These are phyloP conservation scores for Trematocara unimaculatum DNA, from an alignment of 2,113 vertebrate genomes.

Conservation along the genomic window DNA sequence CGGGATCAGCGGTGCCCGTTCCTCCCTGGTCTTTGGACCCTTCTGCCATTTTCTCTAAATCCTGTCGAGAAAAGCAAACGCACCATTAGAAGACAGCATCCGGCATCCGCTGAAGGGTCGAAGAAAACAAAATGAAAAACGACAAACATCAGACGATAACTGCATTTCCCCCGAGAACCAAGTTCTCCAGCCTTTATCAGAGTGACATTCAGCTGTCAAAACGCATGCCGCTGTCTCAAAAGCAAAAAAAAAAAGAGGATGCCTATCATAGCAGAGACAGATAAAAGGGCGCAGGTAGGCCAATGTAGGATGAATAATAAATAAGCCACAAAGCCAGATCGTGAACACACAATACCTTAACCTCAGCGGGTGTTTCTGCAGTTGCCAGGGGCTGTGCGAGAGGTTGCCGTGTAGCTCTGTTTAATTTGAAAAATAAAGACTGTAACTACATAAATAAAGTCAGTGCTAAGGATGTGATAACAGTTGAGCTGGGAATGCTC, in stretches of 20 bases:
- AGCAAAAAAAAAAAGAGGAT: background rate
- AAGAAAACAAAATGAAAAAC: background rate
- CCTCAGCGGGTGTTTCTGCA: background rate
- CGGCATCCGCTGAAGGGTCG: background rate
- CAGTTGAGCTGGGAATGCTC: background rate
- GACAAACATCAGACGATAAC: slow-evolving; percentile 18
- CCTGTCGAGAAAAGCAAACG: slow-evolving; percentile 8
- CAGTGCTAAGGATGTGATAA: background rate
- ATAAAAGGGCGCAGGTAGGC: slow-evolving; percentile 25
- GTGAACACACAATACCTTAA: background rate
- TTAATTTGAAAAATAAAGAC: background rate
- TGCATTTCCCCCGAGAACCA: background rate
- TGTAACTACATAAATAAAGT: background rate
- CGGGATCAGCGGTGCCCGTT: slow-evolving; percentile 74
- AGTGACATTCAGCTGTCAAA: slow-evolving; percentile 36
- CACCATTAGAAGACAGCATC: background rate
- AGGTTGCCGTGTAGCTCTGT: background rate
- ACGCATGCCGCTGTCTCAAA: background rate
- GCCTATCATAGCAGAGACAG: slow-evolving; percentile 9
- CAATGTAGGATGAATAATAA: slow-evolving; percentile 28
- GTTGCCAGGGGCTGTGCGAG: background rate
- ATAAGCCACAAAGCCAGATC: background rate
- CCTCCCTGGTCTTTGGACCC: slow-evolving; percentile 75
- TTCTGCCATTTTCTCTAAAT: slow-evolving; percentile 81
- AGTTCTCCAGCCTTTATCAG: background rate